Evolutionary conservation across 2,113 vertebrate species (phyloP).

Genomic region (Laticauda colubrina): DNA sequence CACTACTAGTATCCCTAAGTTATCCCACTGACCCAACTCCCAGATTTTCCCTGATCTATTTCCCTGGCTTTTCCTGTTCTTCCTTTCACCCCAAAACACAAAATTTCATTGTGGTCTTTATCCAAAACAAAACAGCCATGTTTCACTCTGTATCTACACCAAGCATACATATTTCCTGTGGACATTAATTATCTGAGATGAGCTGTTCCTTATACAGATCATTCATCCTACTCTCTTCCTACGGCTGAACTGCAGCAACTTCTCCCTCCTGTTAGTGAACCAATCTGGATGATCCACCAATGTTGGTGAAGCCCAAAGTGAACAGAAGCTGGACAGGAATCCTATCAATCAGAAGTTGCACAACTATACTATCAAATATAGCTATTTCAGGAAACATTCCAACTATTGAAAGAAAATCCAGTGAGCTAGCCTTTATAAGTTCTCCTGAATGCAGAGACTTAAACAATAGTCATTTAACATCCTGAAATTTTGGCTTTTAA

Average conservation of each 20-base stretch:
- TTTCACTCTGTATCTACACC: background rate
- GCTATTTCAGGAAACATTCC: background rate
- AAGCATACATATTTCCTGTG: background rate
- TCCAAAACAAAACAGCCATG: background rate
- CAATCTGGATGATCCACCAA: background rate
- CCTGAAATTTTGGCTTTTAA: background rate
- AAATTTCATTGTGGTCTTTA: background rate
- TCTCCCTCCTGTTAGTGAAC: background rate
- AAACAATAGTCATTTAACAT: background rate
- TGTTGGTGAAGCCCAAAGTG: background rate
- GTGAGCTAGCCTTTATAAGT: background rate
- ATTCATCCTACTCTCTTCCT: background rate
- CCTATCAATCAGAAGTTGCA: background rate
- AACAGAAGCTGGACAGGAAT: background rate
- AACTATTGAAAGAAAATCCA: background rate
- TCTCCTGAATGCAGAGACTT: background rate
- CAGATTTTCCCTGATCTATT: background rate
- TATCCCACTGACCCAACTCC: background rate
- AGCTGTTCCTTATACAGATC: background rate
- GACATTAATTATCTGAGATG: background rate
- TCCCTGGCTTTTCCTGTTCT: background rate
- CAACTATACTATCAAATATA: background rate
- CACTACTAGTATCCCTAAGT: background rate
- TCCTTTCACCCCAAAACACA: background rate
- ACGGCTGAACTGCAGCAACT: background rate